Base-by-base conservation (phyloP, 2,113 vertebrate genomes). In the Lethenteron reissneri region DNA sequence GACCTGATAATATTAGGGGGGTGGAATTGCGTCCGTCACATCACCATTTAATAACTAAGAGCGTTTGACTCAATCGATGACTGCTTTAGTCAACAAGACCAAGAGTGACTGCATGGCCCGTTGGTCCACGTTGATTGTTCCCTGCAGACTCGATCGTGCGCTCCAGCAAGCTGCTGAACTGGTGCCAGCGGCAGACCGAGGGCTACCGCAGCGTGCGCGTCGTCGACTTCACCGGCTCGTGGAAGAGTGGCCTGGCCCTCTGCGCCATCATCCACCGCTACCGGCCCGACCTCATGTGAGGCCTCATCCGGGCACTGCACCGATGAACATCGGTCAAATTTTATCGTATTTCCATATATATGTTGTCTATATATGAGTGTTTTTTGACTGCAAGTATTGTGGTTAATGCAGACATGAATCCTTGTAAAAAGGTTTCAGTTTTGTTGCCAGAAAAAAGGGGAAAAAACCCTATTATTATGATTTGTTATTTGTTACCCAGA, bases 151-250 rank as follows among this genome's bases (percentile, higher is more conserved):
- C 92, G 58, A 79, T 99, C 56, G 91, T 88, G 75, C 88, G 92
- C 64, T 92, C 91, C 75, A 89, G 88, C 78, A 97, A 95, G 74
- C 80, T 99, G 77, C 86, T 99, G 17, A 86, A 81, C 70, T 99
- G 94, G 94, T 99, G 92, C 82, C 94, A 99, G 79, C 86, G 89
- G 75, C 94, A 97, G 80, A 99, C 92, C 0, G 89, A 95, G 71
- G 91, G 92, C 56, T 99, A 94, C 56, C 77, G 83, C 70, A 88
- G 87, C 69, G 91, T 97, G 3, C 83, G 80, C 1, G 91, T 97
- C 57, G 83, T 83, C 1, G 94, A 99, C 75, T 90, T 99, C 68
- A 97, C 91, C 0, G 89, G 83, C 85, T 96, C 91, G 1, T 99
- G 92, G 92, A 97, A 95, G 78, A 97, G 91, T 6, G 94, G 94